Evolutionary conservation across 2,888 invertebrate species (phyloP), one percentile per base, ranked within the genome.

Genomic region (Toxonevra muliebris): DNA sequence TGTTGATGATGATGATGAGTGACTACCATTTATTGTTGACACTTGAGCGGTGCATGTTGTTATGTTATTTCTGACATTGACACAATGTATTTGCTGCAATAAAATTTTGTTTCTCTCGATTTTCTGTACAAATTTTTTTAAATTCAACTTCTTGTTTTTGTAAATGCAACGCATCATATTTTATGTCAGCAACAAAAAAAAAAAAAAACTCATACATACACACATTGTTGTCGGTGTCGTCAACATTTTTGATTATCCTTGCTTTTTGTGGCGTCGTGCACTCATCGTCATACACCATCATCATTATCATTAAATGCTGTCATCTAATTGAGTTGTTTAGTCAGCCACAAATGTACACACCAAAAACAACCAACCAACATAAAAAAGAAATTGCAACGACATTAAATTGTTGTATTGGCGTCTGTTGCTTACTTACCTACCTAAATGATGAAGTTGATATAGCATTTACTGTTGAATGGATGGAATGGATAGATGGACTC

Each of bases 231-330:
- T 54, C 55, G 42, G 15, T 40, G 19, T 57, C 67, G 59, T 68
- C 15, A 61, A 66, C 68, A 70, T 63, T 73, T 76, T 70, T 61
- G 66, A 30, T 59, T 30, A 43, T 62, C 43, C 17, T 59, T 43
- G 30, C 48, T 69, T 64, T 48, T 30, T 30, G 2, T 30, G 30
- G 2, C 30, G 30, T 30, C 7, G 7, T 30, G 2, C 30, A 30
- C 30, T 41, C 62, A 64, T 61, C 71, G 69, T 77, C 78, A 76
- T 59, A n/a, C 76, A 71, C 73, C 72, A 74, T 74, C 66, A 19
- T 66, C 66, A 66, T 66, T 66, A 61, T 61, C 66, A 61, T 48
- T 45, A 60, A 66, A 66, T 66, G 66, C 61, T 66, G 66, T 66
- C 66, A 66, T 61, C 66, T 66, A 66, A 66, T 66, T 66, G 66